These are phyloP conservation scores for Serilophus lunatus DNA, from an alignment of 2,113 vertebrate genomes.

Conservation along the genomic window DNA sequence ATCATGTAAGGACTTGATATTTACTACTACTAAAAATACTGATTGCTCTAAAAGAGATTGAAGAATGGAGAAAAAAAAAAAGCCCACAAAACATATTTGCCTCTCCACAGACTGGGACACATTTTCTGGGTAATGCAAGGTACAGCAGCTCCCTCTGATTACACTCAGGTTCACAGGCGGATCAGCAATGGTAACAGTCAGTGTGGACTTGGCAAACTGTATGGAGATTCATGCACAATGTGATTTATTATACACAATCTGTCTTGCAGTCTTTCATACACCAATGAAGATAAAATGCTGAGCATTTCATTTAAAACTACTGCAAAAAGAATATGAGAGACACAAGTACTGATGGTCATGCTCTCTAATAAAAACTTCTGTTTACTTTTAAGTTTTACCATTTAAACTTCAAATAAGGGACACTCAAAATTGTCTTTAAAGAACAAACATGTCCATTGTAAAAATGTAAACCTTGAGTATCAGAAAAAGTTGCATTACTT, in stretches of 20 bases:
- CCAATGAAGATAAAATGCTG: neutral
- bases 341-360: neutral
- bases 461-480: neutral
- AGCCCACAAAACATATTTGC: accelerated
- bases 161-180: neutral
- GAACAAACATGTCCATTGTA: neutral
- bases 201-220: neutral
- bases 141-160: neutral
- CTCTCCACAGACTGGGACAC: neutral
- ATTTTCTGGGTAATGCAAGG: neutral
- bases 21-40: neutral
- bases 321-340: neutral
- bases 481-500: neutral
- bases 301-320: neutral
- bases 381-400: neutral
- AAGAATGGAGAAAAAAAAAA: neutral
- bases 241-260: neutral
- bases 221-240: neutral
- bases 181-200: neutral
- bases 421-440: neutral
- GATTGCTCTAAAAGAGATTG: neutral
- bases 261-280: neutral
- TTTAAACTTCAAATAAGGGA: neutral
- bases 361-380: neutral
- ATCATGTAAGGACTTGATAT: neutral